These are phyloP conservation scores for Drosophila koepferae DNA, from an alignment of 2,888 invertebrate species.

Conservation along the genomic window DNA sequence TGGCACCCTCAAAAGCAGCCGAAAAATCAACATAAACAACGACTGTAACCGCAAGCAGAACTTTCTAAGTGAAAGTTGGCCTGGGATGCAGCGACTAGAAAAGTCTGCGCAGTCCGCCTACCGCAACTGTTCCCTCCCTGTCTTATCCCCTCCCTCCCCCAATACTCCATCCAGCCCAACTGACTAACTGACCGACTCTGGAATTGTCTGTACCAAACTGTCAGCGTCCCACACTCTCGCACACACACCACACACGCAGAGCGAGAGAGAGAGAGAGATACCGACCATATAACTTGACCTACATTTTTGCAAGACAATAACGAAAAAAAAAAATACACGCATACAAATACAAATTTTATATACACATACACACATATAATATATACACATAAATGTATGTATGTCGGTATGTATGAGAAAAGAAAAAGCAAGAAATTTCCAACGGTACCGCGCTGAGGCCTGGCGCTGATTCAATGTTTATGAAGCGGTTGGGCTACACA, in stretches of 20 bases:
- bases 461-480: slow-evolving; percentile 72
- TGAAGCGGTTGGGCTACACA: slow-evolving; percentile 76
- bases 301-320: slow-evolving; percentile 82
- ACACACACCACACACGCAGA: slow-evolving; percentile 28
- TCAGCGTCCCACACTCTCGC: slow-evolving; percentile 67
- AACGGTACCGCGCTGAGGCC: slow-evolving; percentile 78
- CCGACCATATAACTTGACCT: slow-evolving; percentile 83
- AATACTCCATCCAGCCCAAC: slow-evolving; percentile 14
- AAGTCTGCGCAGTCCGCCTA: slow-evolving; percentile 56
- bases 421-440: slow-evolving; percentile 83
- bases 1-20: slow-evolving; percentile 50
- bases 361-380: slow-evolving; percentile 45
- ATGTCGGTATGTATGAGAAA: slow-evolving; percentile 59
- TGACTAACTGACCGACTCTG: slow-evolving; percentile 41
- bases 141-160: not conserved
- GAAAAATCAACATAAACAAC: slow-evolving; percentile 49
- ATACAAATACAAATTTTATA: slow-evolving; percentile 52
- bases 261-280: slow-evolving; percentile 17
- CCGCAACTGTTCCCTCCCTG: slow-evolving; percentile 6
- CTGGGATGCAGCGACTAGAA: slow-evolving; percentile 73
- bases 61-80: slow-evolving; percentile 84
- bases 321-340: slow-evolving; percentile 54
- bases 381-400: slow-evolving; percentile 3
- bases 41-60: slow-evolving; percentile 81
- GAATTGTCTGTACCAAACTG: slow-evolving; percentile 43